These are phyloP conservation scores for Anthopleura xanthogrammica DNA, from an alignment of 92 coral and sea anemone genomes.

Conservation along the genomic window DNA sequence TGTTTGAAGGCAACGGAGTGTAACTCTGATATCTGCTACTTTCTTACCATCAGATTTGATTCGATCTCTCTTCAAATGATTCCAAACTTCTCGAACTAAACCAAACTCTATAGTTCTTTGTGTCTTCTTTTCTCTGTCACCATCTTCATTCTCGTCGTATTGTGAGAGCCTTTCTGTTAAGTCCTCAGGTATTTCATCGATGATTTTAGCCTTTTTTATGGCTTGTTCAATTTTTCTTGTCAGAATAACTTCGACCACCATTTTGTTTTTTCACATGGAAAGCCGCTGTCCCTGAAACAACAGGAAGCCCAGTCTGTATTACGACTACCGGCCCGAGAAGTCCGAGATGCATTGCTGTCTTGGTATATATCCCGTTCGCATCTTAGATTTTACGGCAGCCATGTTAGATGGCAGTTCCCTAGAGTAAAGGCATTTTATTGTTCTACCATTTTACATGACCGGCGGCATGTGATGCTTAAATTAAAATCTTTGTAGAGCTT, in stretches of 20 bases:
- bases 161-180: slow-evolving; percentile 45
- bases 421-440: too few relatives aligned
- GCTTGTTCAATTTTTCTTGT: slow-evolving; percentile 64
- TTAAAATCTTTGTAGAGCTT: too few relatives aligned
- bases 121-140: background rate
- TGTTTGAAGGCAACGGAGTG: too few relatives aligned
- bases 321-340: background rate
- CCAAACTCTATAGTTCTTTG: slow-evolving; percentile 32
- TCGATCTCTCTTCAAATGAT: slow-evolving; percentile 24
- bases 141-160: slow-evolving; percentile 35
- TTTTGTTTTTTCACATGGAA: slow-evolving; percentile 32
- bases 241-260: slow-evolving; percentile 77
- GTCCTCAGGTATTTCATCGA: slow-evolving; percentile 45
- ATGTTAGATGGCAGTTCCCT: too few relatives aligned
- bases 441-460: too few relatives aligned
- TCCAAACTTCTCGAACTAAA: slow-evolving; percentile 55
- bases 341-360: too few relatives aligned
- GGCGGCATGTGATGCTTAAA: too few relatives aligned
- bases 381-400: too few relatives aligned
- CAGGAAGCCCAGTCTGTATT: slow-evolving; percentile 14
- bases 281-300: slow-evolving; percentile 15
- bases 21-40: too few relatives aligned
- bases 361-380: too few relatives aligned
- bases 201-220: slow-evolving; percentile 45
- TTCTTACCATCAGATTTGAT: background rate